These are phyloP conservation scores for Ctenosaura bakeri DNA, from an alignment of 2,797 vertebrate species.

Conservation along the genomic window DNA sequence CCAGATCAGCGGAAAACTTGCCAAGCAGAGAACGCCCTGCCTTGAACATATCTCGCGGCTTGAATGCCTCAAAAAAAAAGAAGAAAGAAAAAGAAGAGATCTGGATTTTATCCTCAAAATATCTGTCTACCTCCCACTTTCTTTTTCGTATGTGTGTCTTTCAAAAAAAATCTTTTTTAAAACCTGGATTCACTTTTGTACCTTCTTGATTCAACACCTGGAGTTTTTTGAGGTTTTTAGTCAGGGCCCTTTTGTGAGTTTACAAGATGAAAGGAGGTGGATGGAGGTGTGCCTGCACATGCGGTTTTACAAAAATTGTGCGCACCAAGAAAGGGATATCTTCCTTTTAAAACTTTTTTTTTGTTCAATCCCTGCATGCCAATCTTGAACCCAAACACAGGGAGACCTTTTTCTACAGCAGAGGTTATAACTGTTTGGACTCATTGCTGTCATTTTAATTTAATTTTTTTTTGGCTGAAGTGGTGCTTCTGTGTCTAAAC, in stretches of 20 bases:
- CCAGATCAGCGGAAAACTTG: constrained; percentile 60
- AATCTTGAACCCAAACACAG: background rate
- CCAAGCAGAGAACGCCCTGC: constrained; percentile 59
- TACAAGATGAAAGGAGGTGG: constrained; percentile 43
- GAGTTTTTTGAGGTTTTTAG: constrained; percentile 58
- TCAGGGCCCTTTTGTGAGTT: constrained; percentile 57
- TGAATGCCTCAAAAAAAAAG: constrained; percentile 52
- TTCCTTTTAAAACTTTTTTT: no score
- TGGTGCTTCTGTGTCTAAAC: constrained; percentile 25
- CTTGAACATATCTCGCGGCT: constrained; percentile 52
- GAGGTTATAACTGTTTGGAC: constrained; percentile 26
- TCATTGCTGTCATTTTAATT: background rate
- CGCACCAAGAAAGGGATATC: constrained; percentile 14
- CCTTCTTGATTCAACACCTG: constrained; percentile 36
- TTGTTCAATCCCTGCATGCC: background rate
- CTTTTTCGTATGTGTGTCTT: constrained; percentile 62
- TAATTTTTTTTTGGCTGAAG: constrained; percentile 1
- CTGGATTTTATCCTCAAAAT: constrained; percentile 72
- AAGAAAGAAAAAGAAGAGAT: constrained; percentile 10
- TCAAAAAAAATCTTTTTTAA: constrained; percentile 59
- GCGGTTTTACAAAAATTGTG: constrained; percentile 3
- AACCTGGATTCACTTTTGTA: constrained; percentile 69
- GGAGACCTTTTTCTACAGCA: constrained; percentile 29
- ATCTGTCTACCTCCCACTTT: constrained; percentile 80
- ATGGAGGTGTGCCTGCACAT: constrained; percentile 33